A percentile compares a stretch with the other conserved stretches of the same genome.
These are phyloP conservation scores for Xyliphius kryptos DNA, from an alignment of 2,113 vertebrate species.

Conservation along the genomic window DNA sequence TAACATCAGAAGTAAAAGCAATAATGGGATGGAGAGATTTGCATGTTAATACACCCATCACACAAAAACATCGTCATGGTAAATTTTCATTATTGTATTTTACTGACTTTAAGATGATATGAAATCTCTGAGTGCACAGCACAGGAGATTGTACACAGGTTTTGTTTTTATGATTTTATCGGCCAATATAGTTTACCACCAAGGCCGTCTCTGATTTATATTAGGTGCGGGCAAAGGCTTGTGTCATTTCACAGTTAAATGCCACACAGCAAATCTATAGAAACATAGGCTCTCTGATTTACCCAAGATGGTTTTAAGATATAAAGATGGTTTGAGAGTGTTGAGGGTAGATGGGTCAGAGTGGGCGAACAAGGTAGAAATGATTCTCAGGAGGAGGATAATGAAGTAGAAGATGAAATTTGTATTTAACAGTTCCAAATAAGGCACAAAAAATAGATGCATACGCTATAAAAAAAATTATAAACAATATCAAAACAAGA, in stretches of 20 bases:
- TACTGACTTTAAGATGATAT: conserved; percentile 12
- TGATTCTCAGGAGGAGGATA: too few species aligned
- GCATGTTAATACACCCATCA: background rate
- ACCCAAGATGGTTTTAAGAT: background rate
- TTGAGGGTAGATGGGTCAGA: too few species aligned
- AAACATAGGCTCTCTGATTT: background rate
- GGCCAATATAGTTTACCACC: conserved; percentile 5
- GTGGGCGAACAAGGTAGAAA: too few species aligned
- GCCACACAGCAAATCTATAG: background rate
- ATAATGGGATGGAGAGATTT: background rate
- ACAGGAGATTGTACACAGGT: background rate
- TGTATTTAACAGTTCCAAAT: too few species aligned
- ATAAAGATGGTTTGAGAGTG: too few species aligned
- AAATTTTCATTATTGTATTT: background rate
- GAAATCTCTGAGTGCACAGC: conserved; percentile 8
- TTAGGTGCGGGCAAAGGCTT: conserved; percentile 4
- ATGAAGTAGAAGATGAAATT: too few species aligned
- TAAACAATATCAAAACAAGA: too few species aligned
- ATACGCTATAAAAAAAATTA: too few species aligned
- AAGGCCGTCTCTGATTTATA: conserved; percentile 15
- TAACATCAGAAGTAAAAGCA: background rate
- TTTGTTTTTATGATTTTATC: conserved; percentile 4
- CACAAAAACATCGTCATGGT: background rate
- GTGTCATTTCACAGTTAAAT: background rate
- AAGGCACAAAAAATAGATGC: too few species aligned